These are phyloP conservation scores for Gymnocephalus cernua DNA, from an alignment of 2,113 vertebrate genomes.

Conservation along the genomic window DNA sequence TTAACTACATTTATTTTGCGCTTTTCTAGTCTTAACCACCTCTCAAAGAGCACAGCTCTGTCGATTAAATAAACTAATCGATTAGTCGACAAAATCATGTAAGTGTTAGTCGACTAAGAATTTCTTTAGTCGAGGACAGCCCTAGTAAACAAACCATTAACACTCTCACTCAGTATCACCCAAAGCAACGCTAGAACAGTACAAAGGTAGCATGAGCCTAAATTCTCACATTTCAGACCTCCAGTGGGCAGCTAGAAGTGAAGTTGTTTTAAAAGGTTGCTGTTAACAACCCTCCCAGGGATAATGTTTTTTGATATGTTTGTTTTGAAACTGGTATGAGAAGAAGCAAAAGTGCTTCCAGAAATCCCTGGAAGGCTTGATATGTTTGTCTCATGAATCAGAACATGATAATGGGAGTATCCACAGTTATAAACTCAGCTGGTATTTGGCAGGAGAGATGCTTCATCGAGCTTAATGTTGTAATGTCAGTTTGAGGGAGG, in stretches of 20 bases:
- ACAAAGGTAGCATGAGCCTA: not conserved
- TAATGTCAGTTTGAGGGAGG: not conserved
- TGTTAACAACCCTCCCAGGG: not conserved
- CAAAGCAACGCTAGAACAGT: not conserved
- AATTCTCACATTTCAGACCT: slow-evolving; percentile 6
- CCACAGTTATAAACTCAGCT: slow-evolving; percentile 19
- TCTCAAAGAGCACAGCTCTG: too few species aligned
- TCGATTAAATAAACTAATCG: too few species aligned
- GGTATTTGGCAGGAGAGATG: slow-evolving; percentile 1
- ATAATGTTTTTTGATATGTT: slow-evolving; percentile 5
- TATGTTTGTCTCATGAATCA: slow-evolving; percentile 35
- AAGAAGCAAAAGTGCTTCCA: slow-evolving; percentile 21
- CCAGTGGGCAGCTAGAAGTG: not conserved
- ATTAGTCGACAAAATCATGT: too few species aligned
- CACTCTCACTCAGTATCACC: not conserved
- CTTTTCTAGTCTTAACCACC: too few species aligned
- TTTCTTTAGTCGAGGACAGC: too few species aligned
- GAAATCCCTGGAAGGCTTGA: not conserved
- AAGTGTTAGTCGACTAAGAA: too few species aligned
- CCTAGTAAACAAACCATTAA: too few species aligned
- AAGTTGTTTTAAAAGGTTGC: not conserved
- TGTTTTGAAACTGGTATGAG: not conserved
- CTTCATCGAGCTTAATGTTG: not conserved
- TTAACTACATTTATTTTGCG: too few species aligned
- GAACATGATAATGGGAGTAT: not conserved